A percentile compares a stretch with the other conserved stretches of the same genome.
These are phyloP conservation scores for Brachycybe producta DNA, from an alignment of 2,888 invertebrate genomes.

Conservation along the genomic window DNA sequence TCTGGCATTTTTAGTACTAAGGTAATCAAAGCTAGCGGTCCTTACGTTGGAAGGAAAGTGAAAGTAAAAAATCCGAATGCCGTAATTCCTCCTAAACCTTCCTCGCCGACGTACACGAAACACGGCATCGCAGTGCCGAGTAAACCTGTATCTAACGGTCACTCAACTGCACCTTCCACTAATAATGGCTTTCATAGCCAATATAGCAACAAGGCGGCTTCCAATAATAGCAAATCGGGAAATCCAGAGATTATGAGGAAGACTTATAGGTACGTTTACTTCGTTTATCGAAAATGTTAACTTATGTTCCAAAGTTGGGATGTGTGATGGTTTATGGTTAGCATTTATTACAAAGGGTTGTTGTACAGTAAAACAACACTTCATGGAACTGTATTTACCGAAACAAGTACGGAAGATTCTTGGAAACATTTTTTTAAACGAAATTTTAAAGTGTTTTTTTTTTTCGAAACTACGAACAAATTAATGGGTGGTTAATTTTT, in stretches of 20 bases:
- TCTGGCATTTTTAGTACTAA: conserved; percentile 56
- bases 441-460: too few species aligned
- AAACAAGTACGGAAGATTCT: too few species aligned
- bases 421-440: too few species aligned
- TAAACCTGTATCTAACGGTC: neutral
- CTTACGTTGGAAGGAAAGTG: conserved; percentile 70
- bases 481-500: too few species aligned
- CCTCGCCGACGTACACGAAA: conserved; percentile 26
- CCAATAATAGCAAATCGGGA: neutral
- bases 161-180: conserved; percentile 2
- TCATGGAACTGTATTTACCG: too few species aligned
- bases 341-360: too few species aligned
- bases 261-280: conserved; percentile 56
- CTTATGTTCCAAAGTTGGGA: too few species aligned
- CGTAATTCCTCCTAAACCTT: conserved; percentile 25
- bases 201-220: neutral
- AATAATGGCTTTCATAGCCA: conserved; percentile 8
- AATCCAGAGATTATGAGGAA: conserved; percentile 52
- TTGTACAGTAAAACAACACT: too few species aligned
- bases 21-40: conserved; percentile 83
- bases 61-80: conserved; percentile 47
- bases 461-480: too few species aligned
- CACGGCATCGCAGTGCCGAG: conserved; percentile 33
- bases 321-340: too few species aligned
- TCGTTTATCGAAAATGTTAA: too few species aligned